phyloP scores from a whole-genome alignment of 2,888 invertebrate species.

The Bombylius major region DNA sequence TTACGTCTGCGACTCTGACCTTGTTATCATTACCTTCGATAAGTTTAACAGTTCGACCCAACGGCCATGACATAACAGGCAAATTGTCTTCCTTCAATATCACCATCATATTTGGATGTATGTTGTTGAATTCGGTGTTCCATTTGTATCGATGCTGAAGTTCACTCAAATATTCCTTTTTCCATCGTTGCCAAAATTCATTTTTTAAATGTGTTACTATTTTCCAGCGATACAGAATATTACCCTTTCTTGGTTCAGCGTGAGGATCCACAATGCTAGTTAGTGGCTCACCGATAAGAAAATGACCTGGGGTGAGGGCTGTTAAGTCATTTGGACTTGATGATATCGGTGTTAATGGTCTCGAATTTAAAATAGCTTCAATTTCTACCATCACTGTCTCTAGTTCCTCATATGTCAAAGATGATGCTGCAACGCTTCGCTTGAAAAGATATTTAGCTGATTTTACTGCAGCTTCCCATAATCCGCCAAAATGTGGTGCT shows the following conservation, averaged over 20 bases:
- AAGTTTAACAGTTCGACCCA: too few relatives aligned
- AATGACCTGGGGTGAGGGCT: slow-evolving; percentile 13
- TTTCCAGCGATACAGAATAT: slow-evolving; percentile 20
- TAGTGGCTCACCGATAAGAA: slow-evolving; percentile 11
- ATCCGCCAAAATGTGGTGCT: neutral
- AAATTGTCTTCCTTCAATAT: too few relatives aligned
- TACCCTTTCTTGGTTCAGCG: slow-evolving; percentile 5
- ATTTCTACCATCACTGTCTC: slow-evolving; percentile 17
- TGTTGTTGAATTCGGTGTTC: too few relatives aligned
- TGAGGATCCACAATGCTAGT: neutral
- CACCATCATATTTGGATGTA: too few relatives aligned
- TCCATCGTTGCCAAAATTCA: too few relatives aligned
- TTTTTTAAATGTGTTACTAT: too few relatives aligned
- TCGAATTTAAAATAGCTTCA: slow-evolving; percentile 22
- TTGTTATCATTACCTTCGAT: too few relatives aligned
- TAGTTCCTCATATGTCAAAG: slow-evolving; percentile 21
- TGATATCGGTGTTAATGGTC: slow-evolving; percentile 19
- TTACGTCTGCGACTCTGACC: too few relatives aligned
- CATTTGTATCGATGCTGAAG: too few relatives aligned
- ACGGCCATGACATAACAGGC: too few relatives aligned
- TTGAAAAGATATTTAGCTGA: neutral
- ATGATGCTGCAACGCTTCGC: slow-evolving; percentile 14
- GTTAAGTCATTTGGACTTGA: slow-evolving; percentile 15
- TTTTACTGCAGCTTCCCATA: neutral
- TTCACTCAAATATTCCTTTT: too few relatives aligned